phyloP scores from a whole-genome alignment of 2,888 invertebrate genomes.

The Sphaerophoria taeniata region DNA sequence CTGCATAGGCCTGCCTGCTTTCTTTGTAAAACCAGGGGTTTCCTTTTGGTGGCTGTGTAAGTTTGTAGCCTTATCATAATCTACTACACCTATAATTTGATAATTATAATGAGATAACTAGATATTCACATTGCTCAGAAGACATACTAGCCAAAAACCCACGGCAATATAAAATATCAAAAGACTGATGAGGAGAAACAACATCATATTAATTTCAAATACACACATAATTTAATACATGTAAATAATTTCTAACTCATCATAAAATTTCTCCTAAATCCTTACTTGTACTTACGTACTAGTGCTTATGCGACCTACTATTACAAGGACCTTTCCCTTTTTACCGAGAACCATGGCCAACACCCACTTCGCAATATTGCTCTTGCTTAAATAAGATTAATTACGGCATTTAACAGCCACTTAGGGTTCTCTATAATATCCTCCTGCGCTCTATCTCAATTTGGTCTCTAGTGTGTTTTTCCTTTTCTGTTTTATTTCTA shows the following conservation, averaged over 20 bases:
- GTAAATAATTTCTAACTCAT: not conserved
- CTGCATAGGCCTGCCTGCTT: no score
- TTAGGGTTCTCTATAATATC: conserved; percentile 52
- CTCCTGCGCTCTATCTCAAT: not conserved
- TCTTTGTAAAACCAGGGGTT: no score
- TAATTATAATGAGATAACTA: no score
- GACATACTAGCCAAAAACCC: no score
- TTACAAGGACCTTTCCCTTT: conserved; percentile 25
- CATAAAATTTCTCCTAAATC: not conserved
- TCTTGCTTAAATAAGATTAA: conserved; percentile 74
- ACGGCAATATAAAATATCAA: not conserved
- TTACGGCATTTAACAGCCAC: conserved; percentile 74
- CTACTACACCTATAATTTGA: no score
- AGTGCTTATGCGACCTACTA: conserved; percentile 5
- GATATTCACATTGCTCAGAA: no score
- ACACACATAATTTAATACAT: not conserved
- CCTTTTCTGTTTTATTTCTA: not conserved
- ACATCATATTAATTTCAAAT: conserved; percentile 2
- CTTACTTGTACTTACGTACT: not conserved
- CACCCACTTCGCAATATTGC: conserved; percentile 53
- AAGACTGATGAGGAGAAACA: not conserved
- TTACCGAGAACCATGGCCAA: conserved; percentile 37
- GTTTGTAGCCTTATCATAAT: no score
- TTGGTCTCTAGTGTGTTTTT: not conserved
- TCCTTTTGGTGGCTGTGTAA: no score